These are phyloP conservation scores for Megaleporinus macrocephalus DNA, from an alignment of 2,113 vertebrate genomes.

Conservation along the genomic window DNA sequence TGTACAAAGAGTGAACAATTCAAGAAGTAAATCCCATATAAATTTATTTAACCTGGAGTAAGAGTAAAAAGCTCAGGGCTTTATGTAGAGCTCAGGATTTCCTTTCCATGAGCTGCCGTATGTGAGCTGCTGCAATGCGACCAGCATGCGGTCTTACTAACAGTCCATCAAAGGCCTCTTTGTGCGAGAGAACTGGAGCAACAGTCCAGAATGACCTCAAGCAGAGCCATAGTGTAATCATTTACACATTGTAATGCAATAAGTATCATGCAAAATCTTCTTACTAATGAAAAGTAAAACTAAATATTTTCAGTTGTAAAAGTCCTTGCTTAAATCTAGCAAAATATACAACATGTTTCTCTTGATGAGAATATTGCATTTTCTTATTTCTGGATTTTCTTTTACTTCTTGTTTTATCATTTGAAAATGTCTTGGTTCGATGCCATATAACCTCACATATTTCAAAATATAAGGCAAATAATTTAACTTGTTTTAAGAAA, in stretches of 20 bases:
- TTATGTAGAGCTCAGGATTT: neutral
- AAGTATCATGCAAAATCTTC: neutral
- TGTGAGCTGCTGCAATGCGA: conserved; percentile 27
- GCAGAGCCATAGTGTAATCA: conserved; percentile 8
- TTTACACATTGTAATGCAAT: conserved; percentile 16
- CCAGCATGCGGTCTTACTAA: conserved; percentile 36
- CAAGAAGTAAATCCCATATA: neutral
- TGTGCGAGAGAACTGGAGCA: conserved; percentile 39
- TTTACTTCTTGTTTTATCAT: too few species aligned
- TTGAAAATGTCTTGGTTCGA: too few species aligned
- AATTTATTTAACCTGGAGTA: neutral
- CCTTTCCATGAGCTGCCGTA: neutral
- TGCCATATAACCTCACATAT: too few species aligned
- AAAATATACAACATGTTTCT: too few species aligned
- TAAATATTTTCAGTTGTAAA: neutral
- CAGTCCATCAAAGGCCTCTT: conserved; percentile 51
- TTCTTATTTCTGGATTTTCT: too few species aligned
- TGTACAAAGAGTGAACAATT: too few species aligned
- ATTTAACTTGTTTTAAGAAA: too few species aligned
- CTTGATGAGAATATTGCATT: too few species aligned
- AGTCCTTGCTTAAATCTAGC: too few species aligned
- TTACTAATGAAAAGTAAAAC: neutral
- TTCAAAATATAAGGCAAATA: too few species aligned
- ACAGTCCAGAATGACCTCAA: conserved; percentile 23
- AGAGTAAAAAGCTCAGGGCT: neutral